Conservation (phyloP, 2,113 vertebrate genomes). For the Poecilia latipinna region DNA sequence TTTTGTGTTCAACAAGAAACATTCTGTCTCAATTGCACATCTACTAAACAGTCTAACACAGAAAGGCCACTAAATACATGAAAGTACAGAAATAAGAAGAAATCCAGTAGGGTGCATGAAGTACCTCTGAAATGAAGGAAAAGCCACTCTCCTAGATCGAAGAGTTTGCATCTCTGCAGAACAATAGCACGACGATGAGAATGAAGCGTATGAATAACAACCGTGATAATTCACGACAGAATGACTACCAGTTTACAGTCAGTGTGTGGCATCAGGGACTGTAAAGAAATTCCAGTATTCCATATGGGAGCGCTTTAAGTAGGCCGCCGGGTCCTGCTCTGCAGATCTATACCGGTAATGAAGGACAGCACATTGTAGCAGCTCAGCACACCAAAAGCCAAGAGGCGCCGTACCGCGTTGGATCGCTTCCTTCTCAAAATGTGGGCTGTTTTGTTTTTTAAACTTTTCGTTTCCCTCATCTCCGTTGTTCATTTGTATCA, state of each 20-base stretch:
- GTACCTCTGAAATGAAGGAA: constrained; percentile 63
- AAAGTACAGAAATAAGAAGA: constrained; percentile 70
- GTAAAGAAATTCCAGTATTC: constrained; percentile 73
- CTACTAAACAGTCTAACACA: constrained; percentile 65
- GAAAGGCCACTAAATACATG: constrained; percentile 79
- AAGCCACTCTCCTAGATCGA: constrained; percentile 55
- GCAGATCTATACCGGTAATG: constrained; percentile 70
- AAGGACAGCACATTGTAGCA: constrained; percentile 72
- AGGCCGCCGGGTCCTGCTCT: constrained; percentile 68
- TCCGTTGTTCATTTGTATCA: constrained; percentile 68
- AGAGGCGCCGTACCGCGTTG: constrained; percentile 72
- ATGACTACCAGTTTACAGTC: constrained; percentile 77
- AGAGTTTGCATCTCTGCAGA: constrained; percentile 58
- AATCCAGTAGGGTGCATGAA: constrained; percentile 69
- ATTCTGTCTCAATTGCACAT: constrained; percentile 77
- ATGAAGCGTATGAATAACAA: constrained; percentile 60
- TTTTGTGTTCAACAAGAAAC: constrained; percentile 63
- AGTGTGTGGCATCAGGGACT: constrained; percentile 64
- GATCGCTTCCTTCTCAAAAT: constrained; percentile 62
- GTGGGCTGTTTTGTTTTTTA: constrained; percentile 54
- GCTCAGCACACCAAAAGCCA: constrained; percentile 76
- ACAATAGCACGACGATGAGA: constrained; percentile 57
- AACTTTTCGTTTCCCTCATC: constrained; percentile 10
- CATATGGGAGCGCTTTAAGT: constrained; percentile 71
- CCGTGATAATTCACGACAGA: constrained; percentile 65